Conservation (phyloP, 2,113 vertebrate species). For the Halichoeres trimaculatus region DNA sequence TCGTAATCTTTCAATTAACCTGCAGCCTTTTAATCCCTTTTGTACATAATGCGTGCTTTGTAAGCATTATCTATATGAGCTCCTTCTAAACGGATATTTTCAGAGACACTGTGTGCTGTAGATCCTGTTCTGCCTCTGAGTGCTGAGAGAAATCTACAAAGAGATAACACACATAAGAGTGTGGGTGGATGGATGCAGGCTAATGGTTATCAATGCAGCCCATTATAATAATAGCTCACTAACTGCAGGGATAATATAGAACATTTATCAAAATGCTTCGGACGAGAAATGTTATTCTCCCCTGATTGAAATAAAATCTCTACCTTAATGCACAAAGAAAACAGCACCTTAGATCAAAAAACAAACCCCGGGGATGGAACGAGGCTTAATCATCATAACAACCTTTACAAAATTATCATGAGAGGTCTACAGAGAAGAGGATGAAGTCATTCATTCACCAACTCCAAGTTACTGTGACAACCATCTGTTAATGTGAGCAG, state of each 20-base stretch:
- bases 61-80: background rate
- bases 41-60: slow-evolving; percentile 19
- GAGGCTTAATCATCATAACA: background rate
- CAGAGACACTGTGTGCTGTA: background rate
- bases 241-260: background rate
- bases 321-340: background rate
- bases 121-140: slow-evolving; percentile 12
- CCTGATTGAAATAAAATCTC: background rate
- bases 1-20: background rate
- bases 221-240: slow-evolving; percentile 3
- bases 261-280: background rate
- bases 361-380: background rate
- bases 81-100: background rate
- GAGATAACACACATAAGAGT: slow-evolving; percentile 1
- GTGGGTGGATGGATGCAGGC: slow-evolving; percentile 6
- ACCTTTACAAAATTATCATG: background rate
- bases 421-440: slow-evolving; percentile 7
- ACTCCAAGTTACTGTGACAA: slow-evolving; percentile 59
- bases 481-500: slow-evolving; percentile 54
- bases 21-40: background rate
- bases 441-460: slow-evolving; percentile 45
- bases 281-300: background rate
- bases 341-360: background rate
- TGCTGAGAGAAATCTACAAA: slow-evolving; percentile 23
- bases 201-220: background rate